Percentiles rank a stretch among this genome's conserved stretches.
phyloP scores from a whole-genome alignment of 92 coral and sea anemone genomes.

The Palythoa grandiflora region DNA sequence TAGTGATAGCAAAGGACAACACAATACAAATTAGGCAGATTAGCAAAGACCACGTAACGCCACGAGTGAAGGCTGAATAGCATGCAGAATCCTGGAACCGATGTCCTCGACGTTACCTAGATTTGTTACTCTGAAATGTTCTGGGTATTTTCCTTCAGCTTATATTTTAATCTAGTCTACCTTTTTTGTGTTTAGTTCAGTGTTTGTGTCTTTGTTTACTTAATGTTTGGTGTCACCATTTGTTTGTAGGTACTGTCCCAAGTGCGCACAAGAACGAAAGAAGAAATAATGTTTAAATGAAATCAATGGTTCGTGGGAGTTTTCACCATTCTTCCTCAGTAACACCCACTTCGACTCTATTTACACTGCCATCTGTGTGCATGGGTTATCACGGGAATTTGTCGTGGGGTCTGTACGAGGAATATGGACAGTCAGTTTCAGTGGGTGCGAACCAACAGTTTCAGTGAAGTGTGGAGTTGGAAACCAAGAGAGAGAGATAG shows the following conservation, averaged over 20 bases:
- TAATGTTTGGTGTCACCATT: neutral
- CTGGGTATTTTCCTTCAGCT: too few relatives aligned
- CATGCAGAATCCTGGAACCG: too few relatives aligned
- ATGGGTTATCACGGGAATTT: neutral
- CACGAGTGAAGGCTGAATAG: too few relatives aligned
- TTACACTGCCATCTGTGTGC: neutral
- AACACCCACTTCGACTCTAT: neutral
- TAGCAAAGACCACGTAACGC: too few relatives aligned
- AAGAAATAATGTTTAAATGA: constrained; percentile 66
- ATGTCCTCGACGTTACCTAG: too few relatives aligned
- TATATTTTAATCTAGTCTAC: too few relatives aligned
- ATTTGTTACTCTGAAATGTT: too few relatives aligned
- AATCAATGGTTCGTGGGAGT: neutral
- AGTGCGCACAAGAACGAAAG: constrained; percentile 91
- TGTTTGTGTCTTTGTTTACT: neutral
- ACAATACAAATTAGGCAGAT: too few relatives aligned
- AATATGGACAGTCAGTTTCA: neutral
- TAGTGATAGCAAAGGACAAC: too few relatives aligned
- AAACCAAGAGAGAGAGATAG: neutral
- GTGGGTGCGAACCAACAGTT: neutral
- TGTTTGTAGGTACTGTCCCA: constrained; percentile 91
- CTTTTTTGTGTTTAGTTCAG: neutral
- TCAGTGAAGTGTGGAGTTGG: neutral
- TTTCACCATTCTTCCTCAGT: neutral
- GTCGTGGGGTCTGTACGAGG: neutral